phyloP scores from a whole-genome alignment of 1,140 invertebrate genomes.

The Lepidostoma basale region DNA sequence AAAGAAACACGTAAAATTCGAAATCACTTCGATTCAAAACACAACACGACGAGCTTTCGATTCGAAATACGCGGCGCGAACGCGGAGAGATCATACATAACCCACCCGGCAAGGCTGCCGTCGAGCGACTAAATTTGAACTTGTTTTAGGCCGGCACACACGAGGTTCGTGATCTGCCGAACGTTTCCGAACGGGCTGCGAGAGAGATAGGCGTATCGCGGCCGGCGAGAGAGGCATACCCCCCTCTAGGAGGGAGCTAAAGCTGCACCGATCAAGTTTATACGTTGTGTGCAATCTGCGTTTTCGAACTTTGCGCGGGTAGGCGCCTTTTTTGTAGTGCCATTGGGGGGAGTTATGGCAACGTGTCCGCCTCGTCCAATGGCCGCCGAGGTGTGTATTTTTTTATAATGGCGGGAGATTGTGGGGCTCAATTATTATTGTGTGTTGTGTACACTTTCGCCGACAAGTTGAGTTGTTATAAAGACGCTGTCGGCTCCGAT shows the following conservation, averaged over 20 bases:
- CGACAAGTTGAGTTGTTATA: conserved; percentile 26
- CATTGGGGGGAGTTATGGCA: conserved; percentile 6
- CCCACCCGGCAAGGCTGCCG: conserved; percentile 16
- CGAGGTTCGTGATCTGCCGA: background rate
- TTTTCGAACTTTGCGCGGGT: conserved; percentile 24
- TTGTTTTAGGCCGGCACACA: conserved; percentile 15
- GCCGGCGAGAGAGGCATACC: background rate
- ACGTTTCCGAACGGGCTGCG: background rate
- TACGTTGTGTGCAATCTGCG: conserved; percentile 27
- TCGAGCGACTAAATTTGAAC: conserved; percentile 20
- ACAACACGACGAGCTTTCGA: conserved; percentile 17
- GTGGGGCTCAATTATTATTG: conserved; percentile 20
- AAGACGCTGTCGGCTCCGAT: conserved; percentile 7
- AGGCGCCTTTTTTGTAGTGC: background rate
- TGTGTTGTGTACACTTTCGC: conserved; percentile 17
- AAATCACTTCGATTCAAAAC: conserved; percentile 18
- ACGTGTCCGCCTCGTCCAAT: conserved; percentile 16
- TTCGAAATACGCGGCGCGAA: background rate
- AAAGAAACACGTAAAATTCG: no score
- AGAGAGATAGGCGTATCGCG: background rate
- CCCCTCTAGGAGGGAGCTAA: background rate
- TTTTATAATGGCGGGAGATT: conserved; percentile 23
- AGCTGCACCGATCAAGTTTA: conserved; percentile 24
- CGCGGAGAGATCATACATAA: background rate
- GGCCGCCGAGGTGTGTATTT: conserved; percentile 3